These are phyloP conservation scores for Lochmaea crataegi DNA, from an alignment of 2,888 invertebrate species.

Conservation along the genomic window DNA sequence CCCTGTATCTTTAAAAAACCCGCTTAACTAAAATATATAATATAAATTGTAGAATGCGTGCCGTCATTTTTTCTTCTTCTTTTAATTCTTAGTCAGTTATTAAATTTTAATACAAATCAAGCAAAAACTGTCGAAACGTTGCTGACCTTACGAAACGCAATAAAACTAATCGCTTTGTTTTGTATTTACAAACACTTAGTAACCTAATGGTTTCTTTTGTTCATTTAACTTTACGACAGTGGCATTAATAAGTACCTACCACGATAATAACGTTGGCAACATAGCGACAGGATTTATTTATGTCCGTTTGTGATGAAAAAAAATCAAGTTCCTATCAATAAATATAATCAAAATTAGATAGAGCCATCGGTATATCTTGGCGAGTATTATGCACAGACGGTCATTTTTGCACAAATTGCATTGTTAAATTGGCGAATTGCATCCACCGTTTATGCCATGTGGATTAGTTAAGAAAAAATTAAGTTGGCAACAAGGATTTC, in stretches of 20 bases:
- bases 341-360: no score
- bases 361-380: no score
- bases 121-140: background rate
- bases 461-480: constrained; percentile 27
- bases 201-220: background rate
- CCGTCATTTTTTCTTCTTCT: background rate
- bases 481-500: constrained; percentile 23
- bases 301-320: no score
- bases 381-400: no score
- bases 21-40: no score
- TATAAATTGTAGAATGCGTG: background rate
- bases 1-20: no score
- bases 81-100: background rate
- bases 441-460: constrained; percentile 12
- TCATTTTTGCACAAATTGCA: constrained; percentile 19
- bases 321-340: no score
- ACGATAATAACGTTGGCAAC: no score
- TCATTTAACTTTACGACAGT: background rate
- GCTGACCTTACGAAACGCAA: background rate
- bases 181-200: background rate
- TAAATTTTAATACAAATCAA: background rate
- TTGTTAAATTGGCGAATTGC: constrained; percentile 19
- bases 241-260: no score
- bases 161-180: background rate
- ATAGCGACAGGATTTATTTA: no score